Percentiles rank a stretch among this genome's conserved stretches.
phyloP scores from a whole-genome alignment of 2,888 invertebrate species.

The Sialis fuliginosa region DNA sequence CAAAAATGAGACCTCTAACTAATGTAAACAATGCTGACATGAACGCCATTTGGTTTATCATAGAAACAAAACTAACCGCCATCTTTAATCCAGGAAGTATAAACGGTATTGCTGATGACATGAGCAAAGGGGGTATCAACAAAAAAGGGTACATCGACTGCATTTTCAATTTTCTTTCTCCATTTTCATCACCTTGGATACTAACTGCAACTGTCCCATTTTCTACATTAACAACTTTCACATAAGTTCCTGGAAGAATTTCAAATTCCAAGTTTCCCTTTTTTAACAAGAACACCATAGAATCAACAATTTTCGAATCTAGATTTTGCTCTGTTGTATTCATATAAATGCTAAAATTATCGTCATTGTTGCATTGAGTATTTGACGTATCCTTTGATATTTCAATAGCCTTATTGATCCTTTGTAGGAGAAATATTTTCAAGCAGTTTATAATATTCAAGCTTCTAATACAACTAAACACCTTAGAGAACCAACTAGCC shows the following conservation, averaged over 20 bases:
- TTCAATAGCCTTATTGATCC: conserved; percentile 25
- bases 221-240: too few species aligned
- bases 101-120: conserved; percentile 50
- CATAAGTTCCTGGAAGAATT: conserved; percentile 25
- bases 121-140: conserved; percentile 40
- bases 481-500: conserved; percentile 9
- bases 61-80: conserved; percentile 38
- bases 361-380: conserved; percentile 4
- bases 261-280: conserved; percentile 30
- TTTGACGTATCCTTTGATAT: conserved; percentile 17
- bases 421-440: conserved; percentile 34
- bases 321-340: conserved; percentile 30
- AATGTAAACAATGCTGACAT: conserved; percentile 38
- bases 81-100: conserved; percentile 47
- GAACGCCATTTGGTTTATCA: conserved; percentile 50
- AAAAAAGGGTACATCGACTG: conserved; percentile 29
- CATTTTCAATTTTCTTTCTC: conserved; percentile 1
- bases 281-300: conserved; percentile 31
- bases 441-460: conserved; percentile 32
- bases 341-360: conserved; percentile 18
- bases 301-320: conserved; percentile 29
- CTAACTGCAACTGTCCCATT: too few species aligned
- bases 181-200: too few species aligned
- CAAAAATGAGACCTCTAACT: conserved; percentile 39
- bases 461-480: conserved; percentile 22